phyloP scores from a whole-genome alignment of 1,140 invertebrate genomes.

The Aphelinus atriplicis region DNA sequence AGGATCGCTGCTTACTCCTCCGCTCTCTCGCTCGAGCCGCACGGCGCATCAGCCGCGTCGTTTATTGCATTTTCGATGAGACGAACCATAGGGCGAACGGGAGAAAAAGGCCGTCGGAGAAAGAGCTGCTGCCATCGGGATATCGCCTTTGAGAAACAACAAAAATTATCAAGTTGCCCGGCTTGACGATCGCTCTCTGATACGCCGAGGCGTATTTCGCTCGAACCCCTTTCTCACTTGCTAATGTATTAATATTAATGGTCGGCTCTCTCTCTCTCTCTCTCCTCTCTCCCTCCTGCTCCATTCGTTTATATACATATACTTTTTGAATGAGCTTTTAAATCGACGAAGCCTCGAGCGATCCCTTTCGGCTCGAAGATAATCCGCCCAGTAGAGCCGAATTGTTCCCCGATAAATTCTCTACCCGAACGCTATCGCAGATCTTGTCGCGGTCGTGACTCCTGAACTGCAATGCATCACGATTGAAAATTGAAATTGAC shows the following conservation, averaged over 20 bases:
- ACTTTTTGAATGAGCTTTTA: constrained; percentile 28
- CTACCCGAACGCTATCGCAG: not conserved
- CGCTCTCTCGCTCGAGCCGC: not conserved
- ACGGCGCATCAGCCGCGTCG: constrained; percentile 18
- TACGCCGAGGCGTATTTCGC: not conserved
- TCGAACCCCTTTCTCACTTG: constrained; percentile 37
- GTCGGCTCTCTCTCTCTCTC: not conserved
- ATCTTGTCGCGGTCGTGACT: not conserved
- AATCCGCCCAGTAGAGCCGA: not conserved
- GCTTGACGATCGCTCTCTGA: constrained; percentile 18
- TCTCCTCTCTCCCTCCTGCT: not conserved
- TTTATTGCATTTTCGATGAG: constrained; percentile 48
- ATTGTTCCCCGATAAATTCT: not conserved
- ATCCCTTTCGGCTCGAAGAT: constrained; percentile 18
- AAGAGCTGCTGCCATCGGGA: not conserved
- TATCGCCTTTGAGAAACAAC: constrained; percentile 36
- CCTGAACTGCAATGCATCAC: no score
- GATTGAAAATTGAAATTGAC: no score
- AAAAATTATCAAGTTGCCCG: constrained; percentile 34
- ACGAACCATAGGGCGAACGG: not conserved
- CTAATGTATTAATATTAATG: constrained; percentile 38
- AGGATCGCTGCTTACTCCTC: constrained; percentile 20
- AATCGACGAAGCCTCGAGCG: constrained; percentile 29
- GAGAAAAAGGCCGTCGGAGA: constrained; percentile 16
- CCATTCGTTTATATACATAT: no score